Base-by-base conservation (phyloP, 2,888 invertebrate genomes). In the Synanthedon formicaeformis region DNA sequence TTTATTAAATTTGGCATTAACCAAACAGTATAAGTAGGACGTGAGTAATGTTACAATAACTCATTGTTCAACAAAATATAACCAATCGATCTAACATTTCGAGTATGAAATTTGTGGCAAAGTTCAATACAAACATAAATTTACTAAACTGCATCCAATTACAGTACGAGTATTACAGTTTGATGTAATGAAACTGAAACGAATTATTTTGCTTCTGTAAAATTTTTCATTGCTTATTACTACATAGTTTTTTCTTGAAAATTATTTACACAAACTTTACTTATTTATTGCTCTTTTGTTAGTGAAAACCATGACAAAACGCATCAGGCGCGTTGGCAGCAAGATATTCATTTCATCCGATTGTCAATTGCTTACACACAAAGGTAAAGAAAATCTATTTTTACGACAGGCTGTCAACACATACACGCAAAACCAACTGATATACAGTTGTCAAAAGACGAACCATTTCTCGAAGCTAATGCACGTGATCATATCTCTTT, bases 81-180 rank as follows among this genome's bases (percentile, higher is more conserved):
- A 64, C 64, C 64, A 61, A 66, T 69, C 67, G 64, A 66, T 71
- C 62, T 75, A 68, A 61, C 67, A 75, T 74, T 77, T 75, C 63
- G 60, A 63, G 66, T 65, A 64, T 45, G 60, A 67, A 67, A 62
- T 66, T 64, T 62, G 45, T 14, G 14, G 57, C 64, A 79, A 78
- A 80, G 78, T 78, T 79, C 78, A 81, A 68, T 57, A 66, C 57
- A 63, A 56, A 58, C 66, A 73, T 76, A 78, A 74, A 78, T 75
- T 67, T 66, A 60, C 45, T 52, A 54, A 59, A 71, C 67, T 67
- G 67, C 68, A 68, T 63, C 67, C 66, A 65, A 65, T 69, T 71
- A 60, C 69, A 65, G 57, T n/a, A n/a, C n/a, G n/a, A n/a, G n/a
- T 58, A 8, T 34, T 34, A 34, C 34, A 45, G 45, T 13, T 45